Evolutionary conservation across 2,797 vertebrate species (phyloP).

Genomic region (Bovichtus diacanthus): DNA sequence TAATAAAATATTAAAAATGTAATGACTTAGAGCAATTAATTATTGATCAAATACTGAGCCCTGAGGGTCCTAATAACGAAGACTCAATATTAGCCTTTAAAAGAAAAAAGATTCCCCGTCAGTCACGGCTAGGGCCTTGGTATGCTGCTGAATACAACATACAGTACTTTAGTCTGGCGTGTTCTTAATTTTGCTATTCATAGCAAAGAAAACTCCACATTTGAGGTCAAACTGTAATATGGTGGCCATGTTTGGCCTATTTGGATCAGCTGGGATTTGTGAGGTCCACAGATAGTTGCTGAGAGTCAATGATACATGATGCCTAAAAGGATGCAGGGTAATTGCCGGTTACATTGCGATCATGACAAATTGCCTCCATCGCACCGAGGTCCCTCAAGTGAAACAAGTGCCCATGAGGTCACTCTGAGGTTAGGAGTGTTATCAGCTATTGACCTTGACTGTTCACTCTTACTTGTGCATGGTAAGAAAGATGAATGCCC

Average conservation of each 20-base stretch:
- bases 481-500: slow-evolving; percentile 29
- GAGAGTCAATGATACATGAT: slow-evolving; percentile 82
- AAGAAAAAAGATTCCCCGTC: neutral
- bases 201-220: slow-evolving; percentile 39
- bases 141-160: slow-evolving; percentile 15
- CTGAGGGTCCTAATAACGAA: slow-evolving; percentile 45
- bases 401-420: slow-evolving; percentile 71
- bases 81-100: slow-evolving; percentile 45
- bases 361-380: slow-evolving; percentile 81
- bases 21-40: slow-evolving; percentile 52
- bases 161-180: slow-evolving; percentile 3
- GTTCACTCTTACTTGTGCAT: slow-evolving; percentile 50
- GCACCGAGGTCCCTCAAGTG: slow-evolving; percentile 71
- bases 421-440: slow-evolving; percentile 75
- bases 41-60: slow-evolving; percentile 56
- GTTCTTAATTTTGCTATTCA: slow-evolving; percentile 47
- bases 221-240: slow-evolving; percentile 71
- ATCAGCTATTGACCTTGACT: slow-evolving; percentile 80
- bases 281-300: slow-evolving; percentile 72
- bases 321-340: slow-evolving; percentile 79
- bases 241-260: slow-evolving; percentile 69
- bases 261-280: slow-evolving; percentile 75
- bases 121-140: neutral
- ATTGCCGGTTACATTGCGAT: slow-evolving; percentile 78
- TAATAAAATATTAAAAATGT: slow-evolving; percentile 50